Base-by-base conservation (phyloP, 1,140 invertebrate species). In the Trachelipus rathkii region DNA sequence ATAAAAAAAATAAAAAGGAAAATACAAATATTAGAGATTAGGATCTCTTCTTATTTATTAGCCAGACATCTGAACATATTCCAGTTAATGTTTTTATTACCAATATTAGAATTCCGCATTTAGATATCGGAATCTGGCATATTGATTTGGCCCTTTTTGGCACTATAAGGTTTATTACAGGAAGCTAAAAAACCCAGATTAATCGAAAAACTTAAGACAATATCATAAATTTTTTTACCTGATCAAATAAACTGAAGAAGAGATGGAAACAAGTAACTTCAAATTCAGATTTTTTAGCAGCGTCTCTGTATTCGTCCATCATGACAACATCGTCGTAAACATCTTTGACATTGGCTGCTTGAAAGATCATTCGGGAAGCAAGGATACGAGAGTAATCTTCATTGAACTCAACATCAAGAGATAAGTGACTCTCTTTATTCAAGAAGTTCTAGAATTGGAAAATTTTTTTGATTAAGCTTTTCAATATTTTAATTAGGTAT, bases 231-330 rank as follows among this genome's bases (percentile, higher is more conserved):
- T 43, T 7, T 10, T 71, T 45, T 83, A 91, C 90, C 86, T 94
- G 93, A 86, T 97, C 95, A 83, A 96, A 97, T 85, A 95, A 97
- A 6, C 96, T 92, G 82, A 97, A 95, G 82, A 95, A 95, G 0
- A 95, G 95, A 87, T 97, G 94, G 82, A 95, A 97, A 2, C 96
- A 94, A 10, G 92, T 95, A 15, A 92, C 93, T 79, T 95, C 94
- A 7, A 95, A 85, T 0, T 90, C 87, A 11, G 93, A 93, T 10
- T 92, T 88, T 0, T 89, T 84, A 68, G 94, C 93, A 5, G 97
- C 91, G 74, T 89, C 84, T 75, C 95, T 86, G 1, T 97, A 85
- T 71, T 91, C 90, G 77, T 90, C 89, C 0, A 95, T 92, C 91
- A 97, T 96, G 79, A 94, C 92, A 82, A 94, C 95, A 83, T 96